Evolutionary conservation across 2,888 invertebrate species (phyloP).

Genomic region (Cloeon dipterum): DNA sequence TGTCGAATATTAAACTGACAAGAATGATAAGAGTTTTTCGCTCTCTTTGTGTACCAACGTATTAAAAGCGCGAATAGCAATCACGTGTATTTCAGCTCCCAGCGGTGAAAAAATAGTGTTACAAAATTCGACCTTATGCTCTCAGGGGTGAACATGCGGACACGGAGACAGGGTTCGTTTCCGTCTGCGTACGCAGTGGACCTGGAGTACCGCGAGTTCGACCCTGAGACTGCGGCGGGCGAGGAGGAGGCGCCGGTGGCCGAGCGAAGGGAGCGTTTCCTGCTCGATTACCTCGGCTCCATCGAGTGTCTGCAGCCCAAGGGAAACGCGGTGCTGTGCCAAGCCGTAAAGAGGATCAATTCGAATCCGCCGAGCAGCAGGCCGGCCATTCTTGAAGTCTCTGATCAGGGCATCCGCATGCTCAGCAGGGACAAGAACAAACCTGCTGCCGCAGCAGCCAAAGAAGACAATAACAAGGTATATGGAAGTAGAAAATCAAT

Average conservation of each 20-base stretch:
- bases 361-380: conserved; percentile 33
- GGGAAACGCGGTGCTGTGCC: conserved; percentile 87
- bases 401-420: conserved; percentile 89
- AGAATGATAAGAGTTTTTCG: no score
- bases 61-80: no score
- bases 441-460: no score
- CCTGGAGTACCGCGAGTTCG: conserved; percentile 89
- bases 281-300: conserved; percentile 85
- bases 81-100: no score
- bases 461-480: no score
- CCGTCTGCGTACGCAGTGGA: conserved; percentile 95
- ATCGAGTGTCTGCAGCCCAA: conserved; percentile 91
- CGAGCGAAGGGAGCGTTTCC: conserved; percentile 46
- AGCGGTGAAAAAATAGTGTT: no score
- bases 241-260: neutral
- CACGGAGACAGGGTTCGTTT: conserved; percentile 84
- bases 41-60: no score
- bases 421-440: conserved; percentile 70
- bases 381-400: conserved; percentile 79
- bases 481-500: no score
- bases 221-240: conserved; percentile 55
- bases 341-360: conserved; percentile 64
- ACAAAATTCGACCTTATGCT: no score
- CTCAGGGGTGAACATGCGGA: conserved; percentile 87
- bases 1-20: no score